Evolutionary conservation across 1,140 invertebrate genomes (phyloP).

Genomic region (Drosophila orena): DNA sequence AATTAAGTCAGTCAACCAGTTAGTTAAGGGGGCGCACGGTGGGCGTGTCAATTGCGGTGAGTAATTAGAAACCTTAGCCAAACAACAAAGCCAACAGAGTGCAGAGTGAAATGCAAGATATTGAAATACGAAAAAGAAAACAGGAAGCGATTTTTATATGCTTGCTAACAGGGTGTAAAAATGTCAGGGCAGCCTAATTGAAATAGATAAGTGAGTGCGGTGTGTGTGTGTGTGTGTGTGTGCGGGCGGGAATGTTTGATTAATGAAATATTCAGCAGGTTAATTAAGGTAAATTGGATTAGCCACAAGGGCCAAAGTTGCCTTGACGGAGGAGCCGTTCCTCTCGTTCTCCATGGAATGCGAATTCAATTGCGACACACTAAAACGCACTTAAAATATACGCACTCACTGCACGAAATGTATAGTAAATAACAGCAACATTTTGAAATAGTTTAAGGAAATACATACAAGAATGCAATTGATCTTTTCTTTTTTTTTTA

Average conservation of each 20-base stretch:
- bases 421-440: too few species aligned
- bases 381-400: conserved; percentile 1
- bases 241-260: conserved; percentile 56
- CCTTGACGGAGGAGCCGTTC: not conserved
- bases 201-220: conserved; percentile 38
- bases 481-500: too few species aligned
- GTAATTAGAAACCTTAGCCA: conserved; percentile 69
- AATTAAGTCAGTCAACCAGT: conserved; percentile 79
- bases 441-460: too few species aligned
- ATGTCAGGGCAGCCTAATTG: conserved; percentile 60
- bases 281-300: conserved; percentile 82
- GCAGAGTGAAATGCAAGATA: conserved; percentile 13
- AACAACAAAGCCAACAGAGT: conserved; percentile 35
- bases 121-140: conserved; percentile 21
- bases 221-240: conserved; percentile 5
- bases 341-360: not conserved
- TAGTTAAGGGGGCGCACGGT: conserved; percentile 2
- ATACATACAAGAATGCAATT: too few species aligned
- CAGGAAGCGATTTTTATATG: conserved; percentile 33
- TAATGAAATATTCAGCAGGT: conserved; percentile 78
- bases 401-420: not conserved
- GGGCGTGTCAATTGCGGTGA: conserved; percentile 33
- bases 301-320: conserved; percentile 40
- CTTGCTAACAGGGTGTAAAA: conserved; percentile 37
- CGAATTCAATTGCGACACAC: conserved; percentile 29